Evolutionary conservation across 35 echinoderm and acorn worm species (phyloP).

Genomic region (Antedon bifida): DNA sequence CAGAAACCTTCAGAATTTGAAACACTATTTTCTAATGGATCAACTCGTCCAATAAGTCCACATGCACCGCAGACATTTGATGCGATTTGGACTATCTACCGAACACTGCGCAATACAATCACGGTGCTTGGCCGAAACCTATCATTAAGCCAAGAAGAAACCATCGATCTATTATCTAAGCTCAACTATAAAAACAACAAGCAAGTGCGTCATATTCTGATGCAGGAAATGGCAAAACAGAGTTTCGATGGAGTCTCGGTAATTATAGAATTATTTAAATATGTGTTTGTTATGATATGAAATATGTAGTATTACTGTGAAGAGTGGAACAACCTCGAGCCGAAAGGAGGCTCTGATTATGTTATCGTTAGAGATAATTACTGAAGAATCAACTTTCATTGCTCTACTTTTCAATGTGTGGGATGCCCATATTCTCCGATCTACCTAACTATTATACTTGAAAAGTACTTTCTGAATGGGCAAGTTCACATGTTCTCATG

Average conservation of each 20-base stretch:
- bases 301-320: background rate
- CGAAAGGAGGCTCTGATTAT: too few relatives aligned
- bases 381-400: too few relatives aligned
- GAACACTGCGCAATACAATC: slow-evolving; percentile 55
- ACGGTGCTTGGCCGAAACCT: background rate
- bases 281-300: background rate
- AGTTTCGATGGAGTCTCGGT: background rate
- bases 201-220: background rate
- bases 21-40: slow-evolving; percentile 20
- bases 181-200: background rate
- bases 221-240: background rate
- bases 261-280: background rate
- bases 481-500: too few relatives aligned
- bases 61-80: slow-evolving; percentile 90
- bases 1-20: slow-evolving; percentile 65
- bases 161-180: background rate
- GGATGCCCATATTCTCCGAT: too few relatives aligned
- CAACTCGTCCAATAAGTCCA: slow-evolving; percentile 22
- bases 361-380: too few relatives aligned
- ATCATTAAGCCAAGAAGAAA: background rate
- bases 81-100: slow-evolving; percentile 81
- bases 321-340: background rate
- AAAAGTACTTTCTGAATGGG: too few relatives aligned
- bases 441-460: too few relatives aligned
- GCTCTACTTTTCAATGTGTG: too few relatives aligned